phyloP scores from a whole-genome alignment of 2,113 vertebrate species.

The Oceanites oceanicus region DNA sequence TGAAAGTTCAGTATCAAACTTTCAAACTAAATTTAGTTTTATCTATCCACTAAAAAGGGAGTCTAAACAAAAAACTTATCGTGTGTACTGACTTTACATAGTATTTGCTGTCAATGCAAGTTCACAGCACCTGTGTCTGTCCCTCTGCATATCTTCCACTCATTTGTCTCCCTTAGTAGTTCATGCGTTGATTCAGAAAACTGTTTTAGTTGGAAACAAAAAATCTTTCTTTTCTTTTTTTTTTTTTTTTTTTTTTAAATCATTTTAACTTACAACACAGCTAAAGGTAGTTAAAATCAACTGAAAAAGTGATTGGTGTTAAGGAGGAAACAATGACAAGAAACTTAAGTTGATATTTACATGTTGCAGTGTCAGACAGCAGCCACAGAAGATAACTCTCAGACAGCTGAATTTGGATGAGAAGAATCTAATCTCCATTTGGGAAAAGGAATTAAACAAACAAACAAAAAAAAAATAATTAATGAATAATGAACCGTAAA shows the following conservation, averaged over 20 bases:
- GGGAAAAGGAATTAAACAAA: neutral
- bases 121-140: neutral
- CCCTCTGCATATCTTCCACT: neutral
- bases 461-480: too few relatives aligned
- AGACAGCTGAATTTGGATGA: neutral
- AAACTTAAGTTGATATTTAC: neutral
- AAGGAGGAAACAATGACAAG: neutral
- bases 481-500: neutral
- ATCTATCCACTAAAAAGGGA: neutral
- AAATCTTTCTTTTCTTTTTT: neutral
- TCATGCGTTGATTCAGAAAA: neutral
- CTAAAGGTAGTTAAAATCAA: neutral
- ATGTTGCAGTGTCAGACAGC: neutral
- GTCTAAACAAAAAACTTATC: rapidly evolving
- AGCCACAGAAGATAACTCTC: neutral
- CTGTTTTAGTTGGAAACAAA: neutral
- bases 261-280: neutral
- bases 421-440: rapidly evolving
- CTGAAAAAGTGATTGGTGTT: neutral
- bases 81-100: neutral
- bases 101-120: neutral
- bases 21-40: neutral
- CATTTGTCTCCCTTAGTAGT: neutral
- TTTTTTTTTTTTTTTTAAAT: neutral
- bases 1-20: neutral